These are phyloP conservation scores for Phengaris alcon DNA, from an alignment of 2,888 invertebrate genomes.

Conservation along the genomic window DNA sequence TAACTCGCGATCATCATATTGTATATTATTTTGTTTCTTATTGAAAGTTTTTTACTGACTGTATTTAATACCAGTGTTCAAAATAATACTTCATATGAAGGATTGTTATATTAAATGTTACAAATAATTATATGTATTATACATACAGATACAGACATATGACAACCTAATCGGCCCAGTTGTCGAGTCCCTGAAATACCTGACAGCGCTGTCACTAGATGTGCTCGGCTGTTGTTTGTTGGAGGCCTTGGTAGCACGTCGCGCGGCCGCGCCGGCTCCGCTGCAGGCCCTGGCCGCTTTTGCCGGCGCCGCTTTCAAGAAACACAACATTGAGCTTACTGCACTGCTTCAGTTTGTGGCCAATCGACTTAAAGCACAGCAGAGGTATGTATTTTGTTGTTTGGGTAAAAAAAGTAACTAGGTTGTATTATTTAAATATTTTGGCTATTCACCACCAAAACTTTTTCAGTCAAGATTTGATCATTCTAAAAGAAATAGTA, in stretches of 20 bases:
- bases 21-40: not conserved
- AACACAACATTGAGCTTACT: conserved; percentile 96
- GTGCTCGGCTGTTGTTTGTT: conserved; percentile 97
- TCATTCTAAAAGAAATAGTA: conserved; percentile 97
- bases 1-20: no score
- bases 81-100: no score
- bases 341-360: conserved; percentile 98
- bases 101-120: not conserved
- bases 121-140: conserved; percentile 48
- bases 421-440: not conserved
- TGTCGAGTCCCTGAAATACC: conserved; percentile 97
- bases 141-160: conserved; percentile 91
- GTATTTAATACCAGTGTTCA: not conserved
- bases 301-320: conserved; percentile 97
- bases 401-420: not conserved
- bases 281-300: conserved; percentile 96
- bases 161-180: conserved; percentile 97
- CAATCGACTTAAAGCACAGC: conserved; percentile 96
- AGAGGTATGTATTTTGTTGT: conserved; percentile 81
- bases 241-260: conserved; percentile 84
- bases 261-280: conserved; percentile 87
- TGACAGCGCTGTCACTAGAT: conserved; percentile 96
- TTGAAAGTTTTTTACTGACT: not conserved
- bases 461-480: conserved; percentile 86
- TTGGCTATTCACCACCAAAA: no score